A percentile compares a stretch with the other conserved stretches of the same genome.
These are phyloP conservation scores for Tipula vernalis DNA, from an alignment of 2,888 invertebrate genomes.

Conservation along the genomic window DNA sequence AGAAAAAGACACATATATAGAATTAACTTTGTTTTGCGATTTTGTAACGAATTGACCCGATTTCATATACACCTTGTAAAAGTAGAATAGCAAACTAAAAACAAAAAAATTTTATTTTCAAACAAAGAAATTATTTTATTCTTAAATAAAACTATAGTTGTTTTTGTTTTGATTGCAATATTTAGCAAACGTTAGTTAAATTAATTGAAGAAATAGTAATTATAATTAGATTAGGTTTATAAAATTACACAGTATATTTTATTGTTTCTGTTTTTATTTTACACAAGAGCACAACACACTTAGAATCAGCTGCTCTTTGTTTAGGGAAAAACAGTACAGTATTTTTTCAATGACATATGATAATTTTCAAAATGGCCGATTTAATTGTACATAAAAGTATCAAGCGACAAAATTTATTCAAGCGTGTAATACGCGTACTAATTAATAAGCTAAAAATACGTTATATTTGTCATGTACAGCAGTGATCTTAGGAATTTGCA, in stretches of 20 bases:
- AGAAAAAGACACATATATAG: not conserved
- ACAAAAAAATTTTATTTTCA: not conserved
- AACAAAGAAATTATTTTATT: not conserved
- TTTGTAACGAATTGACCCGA: not conserved
- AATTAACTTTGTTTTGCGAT: not conserved
- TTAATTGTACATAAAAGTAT: not conserved
- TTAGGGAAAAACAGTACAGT: not conserved
- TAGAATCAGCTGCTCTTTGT: constrained; percentile 12
- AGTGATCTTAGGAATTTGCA: not conserved
- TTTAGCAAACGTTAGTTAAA: not conserved
- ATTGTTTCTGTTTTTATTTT: not conserved
- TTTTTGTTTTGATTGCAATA: not conserved
- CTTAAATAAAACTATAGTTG: not conserved
- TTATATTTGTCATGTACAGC: not conserved
- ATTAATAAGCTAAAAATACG: not conserved
- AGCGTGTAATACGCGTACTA: not conserved
- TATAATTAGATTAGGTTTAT: not conserved
- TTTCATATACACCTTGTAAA: not conserved
- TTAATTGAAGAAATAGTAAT: not conserved
- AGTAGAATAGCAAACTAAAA: not conserved
- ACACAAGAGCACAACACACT: not conserved
- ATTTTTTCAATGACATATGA: not conserved
- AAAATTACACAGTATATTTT: not conserved
- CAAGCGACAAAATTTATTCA: not conserved
- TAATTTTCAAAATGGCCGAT: not conserved